Base-by-base conservation (phyloP, 2,888 invertebrate genomes). In the Dioctria linearis region DNA sequence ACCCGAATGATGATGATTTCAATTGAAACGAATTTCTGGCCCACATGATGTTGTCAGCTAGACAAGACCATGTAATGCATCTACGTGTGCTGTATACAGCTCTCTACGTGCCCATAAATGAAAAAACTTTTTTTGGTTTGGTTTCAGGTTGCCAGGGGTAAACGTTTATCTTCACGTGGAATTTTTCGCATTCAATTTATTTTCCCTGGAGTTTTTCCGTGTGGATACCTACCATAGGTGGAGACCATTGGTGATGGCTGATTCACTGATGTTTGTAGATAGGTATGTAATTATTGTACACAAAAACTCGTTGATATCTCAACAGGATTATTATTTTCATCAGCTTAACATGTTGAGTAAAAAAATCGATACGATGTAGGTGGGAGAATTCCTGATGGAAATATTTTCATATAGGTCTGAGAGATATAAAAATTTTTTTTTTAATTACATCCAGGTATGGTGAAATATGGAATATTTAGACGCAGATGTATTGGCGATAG, bases 11-110 rank as follows among this genome's bases (percentile, higher is more conserved):
- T 82, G 82, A 82, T 82, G 82, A 82, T 80, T 80, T 80, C 82
- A 82, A 82, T 82, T 82, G 82, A 80, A 82, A 78, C 78, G 82
- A 82, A 82, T 82, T 82, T 69, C 82, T 80, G 78, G 78, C 80
- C 65, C 82, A 82, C 82, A 80, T 81, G 81, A 81, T 81, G 81
- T 80, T 79, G 79, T 79, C 67, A 66, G 66, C 79, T 79, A 40
- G 75, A 75, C 75, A 13, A 59, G 57, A 25, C 75, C n/a, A 75
- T 75, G 75, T 75, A 75, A 75, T 75, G 75, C 75, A 59, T 75
- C 75, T 75, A 75, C 46, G 46, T 46, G 46, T 8, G 46, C 2
- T 46, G 46, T 46, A 8, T 2, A 46, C 46, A 8, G 46, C 8
- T 46, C 49, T 37, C 49, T 71, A 39, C 71, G 71, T 49, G 40